Percentiles rank a stretch among this genome's conserved stretches.
phyloP scores from a whole-genome alignment of 2,797 vertebrate genomes.

The Hypotaenidia okinawae region DNA sequence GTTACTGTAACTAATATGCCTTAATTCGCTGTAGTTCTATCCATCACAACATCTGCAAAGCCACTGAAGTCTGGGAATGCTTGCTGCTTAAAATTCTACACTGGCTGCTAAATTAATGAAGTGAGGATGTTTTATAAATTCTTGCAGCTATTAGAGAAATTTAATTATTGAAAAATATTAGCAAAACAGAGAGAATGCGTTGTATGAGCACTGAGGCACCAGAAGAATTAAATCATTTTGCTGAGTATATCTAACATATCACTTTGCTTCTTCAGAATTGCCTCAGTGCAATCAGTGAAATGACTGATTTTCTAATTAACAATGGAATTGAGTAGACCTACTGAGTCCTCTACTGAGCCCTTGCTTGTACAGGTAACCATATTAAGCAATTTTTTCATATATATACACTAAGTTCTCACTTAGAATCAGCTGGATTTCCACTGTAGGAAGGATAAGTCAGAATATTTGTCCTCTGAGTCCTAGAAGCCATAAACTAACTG shows the following conservation, averaged over 20 bases:
- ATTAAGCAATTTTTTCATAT: neutral
- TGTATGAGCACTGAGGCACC: rapidly evolving
- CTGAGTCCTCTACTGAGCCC: neutral
- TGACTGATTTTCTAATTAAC: neutral
- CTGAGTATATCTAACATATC: neutral
- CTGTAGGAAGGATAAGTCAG: neutral
- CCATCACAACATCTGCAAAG: neutral
- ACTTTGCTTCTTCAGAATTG: neutral
- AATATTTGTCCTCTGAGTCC: neutral
- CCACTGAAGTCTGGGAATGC: neutral
- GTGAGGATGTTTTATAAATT: constrained; percentile 16
- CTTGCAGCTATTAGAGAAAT: neutral
- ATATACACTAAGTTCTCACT: neutral
- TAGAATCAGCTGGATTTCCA: neutral
- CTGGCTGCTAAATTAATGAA: neutral
- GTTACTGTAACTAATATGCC: neutral
- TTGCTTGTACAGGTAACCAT: neutral
- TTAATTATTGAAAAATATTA: constrained; percentile 27
- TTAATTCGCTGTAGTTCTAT: neutral
- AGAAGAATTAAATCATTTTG: constrained; percentile 1
- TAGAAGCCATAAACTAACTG: neutral
- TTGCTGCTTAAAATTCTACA: neutral
- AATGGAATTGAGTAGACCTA: neutral
- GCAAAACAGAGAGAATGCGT: neutral
- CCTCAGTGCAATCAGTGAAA: neutral